Evolutionary conservation across 1,140 invertebrate species (phyloP).

Genomic region (Micrasema longulum): DNA sequence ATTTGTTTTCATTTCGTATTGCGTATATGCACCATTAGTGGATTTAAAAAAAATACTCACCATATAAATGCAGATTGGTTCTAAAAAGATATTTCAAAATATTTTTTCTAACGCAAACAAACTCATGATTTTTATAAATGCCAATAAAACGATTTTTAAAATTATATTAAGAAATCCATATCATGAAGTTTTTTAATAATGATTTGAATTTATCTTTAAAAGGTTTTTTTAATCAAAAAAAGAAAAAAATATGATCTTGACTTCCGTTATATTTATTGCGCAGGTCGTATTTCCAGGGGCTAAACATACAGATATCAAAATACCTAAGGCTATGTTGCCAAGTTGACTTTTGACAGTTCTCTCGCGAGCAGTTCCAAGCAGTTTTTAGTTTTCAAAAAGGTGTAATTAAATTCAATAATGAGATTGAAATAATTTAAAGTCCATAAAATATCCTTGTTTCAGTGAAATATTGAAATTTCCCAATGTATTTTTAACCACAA

Average conservation of each 20-base stretch:
- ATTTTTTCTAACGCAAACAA: too few relatives aligned
- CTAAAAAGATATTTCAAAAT: too few relatives aligned
- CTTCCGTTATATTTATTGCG: conserved; percentile 32
- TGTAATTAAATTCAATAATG: not conserved
- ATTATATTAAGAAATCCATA: too few relatives aligned
- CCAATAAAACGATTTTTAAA: too few relatives aligned
- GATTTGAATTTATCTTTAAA: too few relatives aligned
- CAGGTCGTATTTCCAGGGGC: conserved; percentile 12
- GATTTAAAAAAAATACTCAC: too few relatives aligned
- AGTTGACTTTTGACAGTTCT: conserved; percentile 24
- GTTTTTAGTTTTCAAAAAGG: conserved; percentile 11
- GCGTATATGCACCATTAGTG: too few relatives aligned
- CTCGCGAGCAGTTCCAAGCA: not conserved
- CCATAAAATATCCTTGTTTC: not conserved
- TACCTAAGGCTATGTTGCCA: conserved; percentile 25
- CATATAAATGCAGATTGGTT: too few relatives aligned
- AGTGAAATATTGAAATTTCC: not conserved
- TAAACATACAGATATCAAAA: conserved; percentile 27
- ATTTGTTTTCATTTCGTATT: too few relatives aligned
- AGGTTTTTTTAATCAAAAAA: not conserved
- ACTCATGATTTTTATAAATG: too few relatives aligned
- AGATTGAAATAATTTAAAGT: not conserved
- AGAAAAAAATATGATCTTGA: conserved; percentile 5
- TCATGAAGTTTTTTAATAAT: too few relatives aligned
- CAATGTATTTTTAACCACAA: not conserved